Base-by-base conservation (phyloP, 2,113 vertebrate species). In the Myrmecophaga tridactyla region DNA sequence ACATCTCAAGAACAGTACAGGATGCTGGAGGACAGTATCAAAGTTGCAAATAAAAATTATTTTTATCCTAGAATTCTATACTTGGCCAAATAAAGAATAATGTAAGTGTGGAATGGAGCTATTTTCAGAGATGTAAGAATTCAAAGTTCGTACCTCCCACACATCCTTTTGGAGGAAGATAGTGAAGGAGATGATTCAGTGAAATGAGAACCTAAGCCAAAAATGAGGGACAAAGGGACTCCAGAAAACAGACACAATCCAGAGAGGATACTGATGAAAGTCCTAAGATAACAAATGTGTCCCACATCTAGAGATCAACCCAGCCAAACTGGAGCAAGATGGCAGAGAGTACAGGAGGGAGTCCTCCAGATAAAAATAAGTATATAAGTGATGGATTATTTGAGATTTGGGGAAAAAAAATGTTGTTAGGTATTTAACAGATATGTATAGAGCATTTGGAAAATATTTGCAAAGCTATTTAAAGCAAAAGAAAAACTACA, bases 131-230 rank as follows among this genome's bases (percentile, higher is more conserved):
- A 75, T 58, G 76, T 85, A 94, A 95, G 86, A 95, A 93, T 60
- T 89, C 90, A 90, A 92, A 83, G 87, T 10, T 34, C 43, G 90
- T 92, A 62, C 96, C 87, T 96, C 97, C 96, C 92, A 96, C 96
- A 84, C 23, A 90, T 58, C 92, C 93, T 96, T 93, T 95, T 96
- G 88, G 90, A 81, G 92, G 89, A 94, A 96, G 84, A 89, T 84
- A 97, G 94, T 96, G 94, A 96, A 91, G 94, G 94, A 93, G 92
- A n/a, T 90, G 94, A 97, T 94, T 97, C 95, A 97, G 94, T 84
- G 69, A 97, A 87, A 86, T 29, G 69, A 94, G 93, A 89, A 43
- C n/a, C 36, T 83, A 60, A 95, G 92, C 94, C 96, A 93, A 95
- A 76, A 90, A 84, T 41, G 48, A 81, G 39, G 84, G 91, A 86